Evolutionary conservation across 2,113 vertebrate species (phyloP), one percentile per base, ranked within the genome.

Genomic region (Smithornis capensis): DNA sequence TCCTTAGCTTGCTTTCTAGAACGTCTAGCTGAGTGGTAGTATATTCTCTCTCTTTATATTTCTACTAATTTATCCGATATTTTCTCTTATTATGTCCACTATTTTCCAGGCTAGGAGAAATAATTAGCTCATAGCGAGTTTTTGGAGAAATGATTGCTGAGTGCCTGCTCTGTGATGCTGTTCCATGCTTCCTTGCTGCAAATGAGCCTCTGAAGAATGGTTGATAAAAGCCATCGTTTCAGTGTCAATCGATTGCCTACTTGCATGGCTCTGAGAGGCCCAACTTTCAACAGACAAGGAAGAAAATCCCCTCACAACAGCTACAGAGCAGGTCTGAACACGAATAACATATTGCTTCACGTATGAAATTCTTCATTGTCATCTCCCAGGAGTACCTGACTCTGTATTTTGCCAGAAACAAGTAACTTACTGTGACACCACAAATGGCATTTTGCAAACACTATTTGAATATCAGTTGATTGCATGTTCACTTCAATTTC

Each of bases 51-150:
- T 18, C 7, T 23, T 7, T 62, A 5, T 50, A 28, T 52, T 83
- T 80, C 40, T 40, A 50, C 18, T 13, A 47, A 35, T 47, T 91
- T 55, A 28, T 76, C 45, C 52, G 42, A 6, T 83, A 42, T 65
- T 89, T 90, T 37, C 31, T 22, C 15, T 78, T 27, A n/a, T 28
- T 65, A 22, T 29, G 33, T 25, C 18, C n/a, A 37, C 37, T 40
- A 16, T 95, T 95, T 29, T 33, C 6, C 33, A 81, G 42, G 44
- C 35, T 78, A 92, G 78, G 40, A 84, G 56, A 95, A 89, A 94
- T 71, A 91, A 53, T 52, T 63, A 65, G 19, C 42, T 76, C 23
- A 57, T 33, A 84, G 74, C 19, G n/a, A 45, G 40, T 55, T 64
- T 79, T 78, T 79, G 65, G 65, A 82, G 75, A 53, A 81, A 60